A percentile compares a stretch with the other conserved stretches of the same genome.
Conservation (phyloP, 2,797 vertebrate species). For the Hylomyscus alleni region DNA sequence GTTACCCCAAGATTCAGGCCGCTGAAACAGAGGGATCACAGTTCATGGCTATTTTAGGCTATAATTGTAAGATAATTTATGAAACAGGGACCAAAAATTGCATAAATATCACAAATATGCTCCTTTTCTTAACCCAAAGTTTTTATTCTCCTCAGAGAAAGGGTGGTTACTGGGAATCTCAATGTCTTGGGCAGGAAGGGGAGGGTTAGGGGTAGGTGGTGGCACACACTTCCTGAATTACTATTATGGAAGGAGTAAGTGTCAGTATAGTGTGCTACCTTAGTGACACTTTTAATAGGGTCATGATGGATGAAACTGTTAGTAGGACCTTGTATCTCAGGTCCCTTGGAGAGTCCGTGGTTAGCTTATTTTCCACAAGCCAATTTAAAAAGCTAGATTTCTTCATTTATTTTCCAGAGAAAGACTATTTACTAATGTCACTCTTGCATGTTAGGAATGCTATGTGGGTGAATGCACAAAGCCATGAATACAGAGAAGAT, state of each 20-base stretch:
- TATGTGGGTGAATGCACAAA: not conserved
- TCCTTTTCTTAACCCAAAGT: not conserved
- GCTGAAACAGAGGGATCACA: not conserved
- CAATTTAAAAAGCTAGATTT: not conserved
- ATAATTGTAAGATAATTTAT: not conserved
- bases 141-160: not conserved
- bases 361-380: not conserved
- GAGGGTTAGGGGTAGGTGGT: not conserved
- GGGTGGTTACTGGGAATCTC: not conserved
- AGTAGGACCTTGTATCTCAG: not conserved
- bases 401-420: not conserved
- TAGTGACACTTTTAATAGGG: not conserved
- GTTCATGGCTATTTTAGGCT: not conserved
- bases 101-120: not conserved
- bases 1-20: too few species aligned
- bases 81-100: not conserved
- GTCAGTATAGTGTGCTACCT: not conserved
- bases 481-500: not conserved
- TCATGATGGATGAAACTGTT: not conserved
- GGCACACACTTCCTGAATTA: too few species aligned
- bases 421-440: not conserved
- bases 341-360: not conserved
- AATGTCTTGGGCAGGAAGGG: not conserved
- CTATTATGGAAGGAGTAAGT: too few species aligned
- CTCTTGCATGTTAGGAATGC: not conserved